phyloP scores from a whole-genome alignment of 2,113 vertebrate genomes.

The Brachypteracias leptosomus region DNA sequence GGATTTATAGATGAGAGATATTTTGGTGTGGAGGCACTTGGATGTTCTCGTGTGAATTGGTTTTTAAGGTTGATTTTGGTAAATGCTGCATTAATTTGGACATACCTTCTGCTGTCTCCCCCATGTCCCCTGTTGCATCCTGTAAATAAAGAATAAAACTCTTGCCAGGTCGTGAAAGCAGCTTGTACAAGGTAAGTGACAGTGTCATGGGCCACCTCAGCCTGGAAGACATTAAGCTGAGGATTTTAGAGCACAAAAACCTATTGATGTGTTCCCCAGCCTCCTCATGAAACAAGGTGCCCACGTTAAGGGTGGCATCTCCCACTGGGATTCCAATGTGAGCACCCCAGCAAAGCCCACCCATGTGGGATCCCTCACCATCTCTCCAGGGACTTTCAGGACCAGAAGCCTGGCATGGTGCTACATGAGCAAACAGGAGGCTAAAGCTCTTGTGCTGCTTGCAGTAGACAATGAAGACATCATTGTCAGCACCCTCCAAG shows the following conservation, averaged over 20 bases:
- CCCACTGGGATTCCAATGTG: rapidly evolving
- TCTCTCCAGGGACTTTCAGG: constrained; percentile 2
- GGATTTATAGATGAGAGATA: neutral
- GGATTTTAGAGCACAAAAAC: neutral
- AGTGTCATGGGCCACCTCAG: neutral
- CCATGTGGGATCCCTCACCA: neutral
- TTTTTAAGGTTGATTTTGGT: neutral
- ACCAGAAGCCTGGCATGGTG: neutral
- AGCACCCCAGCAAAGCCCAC: neutral
- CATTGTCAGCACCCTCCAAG: neutral
- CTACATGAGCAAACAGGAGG: neutral
- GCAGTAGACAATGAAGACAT: neutral
- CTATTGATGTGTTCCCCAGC: neutral
- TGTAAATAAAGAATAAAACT: neutral
- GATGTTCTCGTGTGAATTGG: neutral
- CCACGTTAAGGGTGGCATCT: neutral
- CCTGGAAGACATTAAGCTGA: neutral
- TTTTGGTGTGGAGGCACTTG: rapidly evolving
- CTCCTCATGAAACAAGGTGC: neutral
- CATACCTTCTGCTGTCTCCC: neutral
- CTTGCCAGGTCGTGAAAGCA: rapidly evolving
- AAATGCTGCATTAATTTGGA: neutral
- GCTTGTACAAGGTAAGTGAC: neutral
- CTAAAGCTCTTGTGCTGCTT: neutral
- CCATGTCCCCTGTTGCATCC: rapidly evolving